Evolutionary conservation across 1,140 invertebrate species (phyloP), one percentile per base, ranked within the genome.

Genomic region (Drosophila varians): DNA sequence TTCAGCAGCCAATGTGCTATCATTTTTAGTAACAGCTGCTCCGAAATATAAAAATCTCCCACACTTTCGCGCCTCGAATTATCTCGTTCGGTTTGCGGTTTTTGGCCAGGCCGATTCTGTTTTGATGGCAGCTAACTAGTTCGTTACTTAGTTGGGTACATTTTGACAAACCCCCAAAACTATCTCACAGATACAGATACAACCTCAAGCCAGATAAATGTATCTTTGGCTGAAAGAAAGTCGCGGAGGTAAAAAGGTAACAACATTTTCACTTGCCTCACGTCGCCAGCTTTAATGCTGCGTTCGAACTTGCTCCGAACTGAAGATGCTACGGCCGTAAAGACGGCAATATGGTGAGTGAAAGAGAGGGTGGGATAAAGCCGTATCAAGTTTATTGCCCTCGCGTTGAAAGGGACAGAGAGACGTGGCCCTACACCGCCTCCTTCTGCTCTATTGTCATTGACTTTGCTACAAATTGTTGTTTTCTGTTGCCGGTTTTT

Each of bases 191-290:
- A 69, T 86, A 51, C 57, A 31, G 28, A 31, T 31, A 62, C n/a
- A 23, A 40, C 14, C 34, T 21, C 48, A 36, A 8, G 6, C 1
- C 7, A 18, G 14, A 16, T 42, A 42, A 18, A 16, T 19, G 16
- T 42, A 42, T 42, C 16, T 11, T 9, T 51, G 36, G 40, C 38
- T 54, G 31, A 76, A 80, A 77, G 80, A 86, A 86, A 86, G 80
- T 74, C 19, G 48, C 38, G 38, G 52, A 75, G 64, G 75, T 68
- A 84, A 78, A 84, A 86, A 76, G 61, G 66, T 76, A 86, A 76
- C 66, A 77, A 77, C 77, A 76, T 86, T 86, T 86, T 86, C 80
- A 86, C 80, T 86, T 86, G 73, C 79, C 77, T 55, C 72, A 72
- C 74, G 60, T 74, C 70, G 65, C 46, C 68, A 28, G 46, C 66